phyloP scores from a whole-genome alignment of 2,797 vertebrate species.

The Phrynocephalus guinanensis region DNA sequence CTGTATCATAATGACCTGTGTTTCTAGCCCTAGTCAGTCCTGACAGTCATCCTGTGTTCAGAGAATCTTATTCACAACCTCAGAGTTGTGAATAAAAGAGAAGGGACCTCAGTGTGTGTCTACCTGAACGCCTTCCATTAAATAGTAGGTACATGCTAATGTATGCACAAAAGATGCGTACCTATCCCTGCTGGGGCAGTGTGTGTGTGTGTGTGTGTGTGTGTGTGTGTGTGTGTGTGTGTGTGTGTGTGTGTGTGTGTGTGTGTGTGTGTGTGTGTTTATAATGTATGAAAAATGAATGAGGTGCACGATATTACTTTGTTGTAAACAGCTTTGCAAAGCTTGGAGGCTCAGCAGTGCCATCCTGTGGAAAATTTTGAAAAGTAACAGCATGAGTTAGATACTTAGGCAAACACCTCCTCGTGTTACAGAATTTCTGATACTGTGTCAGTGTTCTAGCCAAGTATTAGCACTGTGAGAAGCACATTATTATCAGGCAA shows the following conservation, averaged over 20 bases:
- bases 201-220: slow-evolving; percentile 30
- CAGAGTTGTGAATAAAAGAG: neutral
- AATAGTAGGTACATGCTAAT: neutral
- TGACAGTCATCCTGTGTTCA: neutral
- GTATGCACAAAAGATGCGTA: too few species aligned
- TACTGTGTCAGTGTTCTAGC: slow-evolving; percentile 35
- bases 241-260: slow-evolving; percentile 38
- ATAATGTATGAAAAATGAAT: slow-evolving; percentile 8
- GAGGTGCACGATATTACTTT: slow-evolving; percentile 6
- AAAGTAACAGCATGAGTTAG: neutral
- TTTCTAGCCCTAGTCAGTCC: neutral
- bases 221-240: slow-evolving; percentile 39
- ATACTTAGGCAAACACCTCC: slow-evolving; percentile 44
- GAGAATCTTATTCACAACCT: neutral
- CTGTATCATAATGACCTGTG: neutral
- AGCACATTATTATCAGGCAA: slow-evolving; percentile 65
- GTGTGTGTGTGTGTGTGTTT: slow-evolving; percentile 36
- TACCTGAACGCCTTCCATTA: neutral
- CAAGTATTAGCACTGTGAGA: slow-evolving; percentile 66
- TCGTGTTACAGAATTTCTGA: slow-evolving; percentile 34
- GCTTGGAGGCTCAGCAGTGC: slow-evolving; percentile 72
- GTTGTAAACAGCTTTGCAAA: fast-evolving
- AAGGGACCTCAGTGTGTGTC: neutral
- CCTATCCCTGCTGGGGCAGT: neutral
- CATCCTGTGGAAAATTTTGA: slow-evolving; percentile 73